Conservation (phyloP, 2,797 vertebrate species). For the Schizopygopsis pylzovi region DNA sequence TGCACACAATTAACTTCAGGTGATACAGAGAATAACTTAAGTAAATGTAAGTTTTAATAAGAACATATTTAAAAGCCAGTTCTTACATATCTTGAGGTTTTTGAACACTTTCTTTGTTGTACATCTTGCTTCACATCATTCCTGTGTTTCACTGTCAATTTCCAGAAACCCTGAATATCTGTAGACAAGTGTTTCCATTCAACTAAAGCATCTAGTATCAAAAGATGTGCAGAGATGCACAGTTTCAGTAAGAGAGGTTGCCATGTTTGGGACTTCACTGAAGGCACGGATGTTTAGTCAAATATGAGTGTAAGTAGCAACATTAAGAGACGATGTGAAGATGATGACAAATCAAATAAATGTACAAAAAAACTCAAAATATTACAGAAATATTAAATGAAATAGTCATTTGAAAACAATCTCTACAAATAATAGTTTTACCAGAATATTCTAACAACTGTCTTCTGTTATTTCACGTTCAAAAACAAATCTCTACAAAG, state of each 20-base stretch:
- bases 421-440: constrained; percentile 3
- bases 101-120: constrained; percentile 28
- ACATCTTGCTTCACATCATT: constrained; percentile 31
- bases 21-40: constrained; percentile 40
- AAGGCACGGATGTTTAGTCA: constrained; percentile 42
- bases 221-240: not conserved
- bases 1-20: constrained; percentile 29
- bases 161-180: not conserved
- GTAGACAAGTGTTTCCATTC: constrained; percentile 8
- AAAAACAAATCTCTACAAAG: constrained; percentile 20
- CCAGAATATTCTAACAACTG: constrained; percentile 5
- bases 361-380: constrained; percentile 41
- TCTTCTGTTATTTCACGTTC: not conserved
- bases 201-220: constrained; percentile 7
- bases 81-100: constrained; percentile 39
- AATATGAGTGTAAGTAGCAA: constrained; percentile 10
- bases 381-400: constrained; percentile 8
- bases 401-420: not conserved
- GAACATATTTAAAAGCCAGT: constrained; percentile 20
- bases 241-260: constrained; percentile 5
- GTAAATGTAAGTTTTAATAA: constrained; percentile 24
- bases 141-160: not conserved
- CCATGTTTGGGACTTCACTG: constrained; percentile 20
- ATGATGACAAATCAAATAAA: constrained; percentile 11
- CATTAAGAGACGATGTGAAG: constrained; percentile 24